Percentiles rank a stretch among this genome's conserved stretches.
These are phyloP conservation scores for Scopus umbretta DNA, from an alignment of 2,113 vertebrate genomes.

Conservation along the genomic window DNA sequence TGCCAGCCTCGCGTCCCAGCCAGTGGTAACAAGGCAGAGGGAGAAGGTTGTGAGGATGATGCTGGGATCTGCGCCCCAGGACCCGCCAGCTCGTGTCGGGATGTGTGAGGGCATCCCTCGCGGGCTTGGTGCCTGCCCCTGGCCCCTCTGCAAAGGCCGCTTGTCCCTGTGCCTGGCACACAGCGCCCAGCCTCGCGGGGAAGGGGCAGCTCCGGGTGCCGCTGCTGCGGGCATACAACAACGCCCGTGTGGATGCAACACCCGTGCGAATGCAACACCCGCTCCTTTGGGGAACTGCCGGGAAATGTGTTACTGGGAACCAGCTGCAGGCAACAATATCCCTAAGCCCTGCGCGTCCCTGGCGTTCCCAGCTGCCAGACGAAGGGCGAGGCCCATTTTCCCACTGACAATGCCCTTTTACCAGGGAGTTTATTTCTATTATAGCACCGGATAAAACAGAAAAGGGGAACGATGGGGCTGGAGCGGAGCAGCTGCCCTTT, in stretches of 20 bases:
- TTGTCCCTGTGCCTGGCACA: not conserved
- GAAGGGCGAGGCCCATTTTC: not conserved
- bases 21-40: fast-evolving
- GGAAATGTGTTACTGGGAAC: not conserved
- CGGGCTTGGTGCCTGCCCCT: not conserved
- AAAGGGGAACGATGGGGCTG: not conserved
- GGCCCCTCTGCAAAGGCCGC: not conserved
- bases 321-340: not conserved
- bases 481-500: not conserved
- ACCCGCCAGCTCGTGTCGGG: fast-evolving
- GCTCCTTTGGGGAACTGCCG: not conserved
- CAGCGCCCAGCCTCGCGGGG: not conserved
- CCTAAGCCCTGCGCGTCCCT: not conserved
- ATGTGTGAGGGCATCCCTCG: not conserved
- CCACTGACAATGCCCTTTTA: not conserved
- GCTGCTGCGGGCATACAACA: not conserved
- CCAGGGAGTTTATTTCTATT: not conserved
- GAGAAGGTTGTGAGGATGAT: not conserved
- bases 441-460: not conserved
- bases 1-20: not conserved
- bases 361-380: not conserved
- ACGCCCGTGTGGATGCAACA: not conserved
- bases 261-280: not conserved
- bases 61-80: not conserved
- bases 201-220: not conserved